phyloP scores from a whole-genome alignment of 2,113 vertebrate species.

The Gambusia affinis region DNA sequence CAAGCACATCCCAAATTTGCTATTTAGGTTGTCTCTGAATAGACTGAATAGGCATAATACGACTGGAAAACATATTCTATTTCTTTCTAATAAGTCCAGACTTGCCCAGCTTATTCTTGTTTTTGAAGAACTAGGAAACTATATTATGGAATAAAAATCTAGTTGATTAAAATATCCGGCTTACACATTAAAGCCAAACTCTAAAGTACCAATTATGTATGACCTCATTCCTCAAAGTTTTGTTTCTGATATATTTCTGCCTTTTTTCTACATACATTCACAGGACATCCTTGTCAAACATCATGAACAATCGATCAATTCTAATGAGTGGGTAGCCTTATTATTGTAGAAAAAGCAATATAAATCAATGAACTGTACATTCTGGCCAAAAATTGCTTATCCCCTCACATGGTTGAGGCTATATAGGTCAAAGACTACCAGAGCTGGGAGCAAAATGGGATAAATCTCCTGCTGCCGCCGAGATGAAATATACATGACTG shows the following conservation, averaged over 20 bases:
- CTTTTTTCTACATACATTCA: neutral
- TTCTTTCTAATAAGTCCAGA: neutral
- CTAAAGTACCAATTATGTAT: neutral
- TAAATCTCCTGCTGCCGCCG: slow-evolving; percentile 45
- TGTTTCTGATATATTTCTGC: neutral
- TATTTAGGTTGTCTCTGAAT: neutral
- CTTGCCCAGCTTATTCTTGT: neutral
- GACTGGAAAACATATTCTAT: neutral
- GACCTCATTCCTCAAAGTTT: neutral
- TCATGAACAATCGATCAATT: neutral
- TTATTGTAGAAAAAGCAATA: neutral
- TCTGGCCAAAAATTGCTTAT: slow-evolving; percentile 16
- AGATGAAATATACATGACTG: slow-evolving; percentile 70
- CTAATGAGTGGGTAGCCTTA: neutral
- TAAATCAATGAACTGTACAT: neutral
- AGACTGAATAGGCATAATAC: neutral
- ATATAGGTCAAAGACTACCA: slow-evolving; percentile 47
- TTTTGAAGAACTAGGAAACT: neutral
- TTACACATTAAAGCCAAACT: neutral
- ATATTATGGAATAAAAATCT: neutral
- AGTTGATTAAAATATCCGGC: neutral
- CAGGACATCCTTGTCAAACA: neutral
- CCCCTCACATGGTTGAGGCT: slow-evolving; percentile 24
- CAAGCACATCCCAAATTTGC: neutral
- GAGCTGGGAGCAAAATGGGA: slow-evolving; percentile 52